Conservation (phyloP, 2,113 vertebrate species). For the Brienomyrus longianalis region DNA sequence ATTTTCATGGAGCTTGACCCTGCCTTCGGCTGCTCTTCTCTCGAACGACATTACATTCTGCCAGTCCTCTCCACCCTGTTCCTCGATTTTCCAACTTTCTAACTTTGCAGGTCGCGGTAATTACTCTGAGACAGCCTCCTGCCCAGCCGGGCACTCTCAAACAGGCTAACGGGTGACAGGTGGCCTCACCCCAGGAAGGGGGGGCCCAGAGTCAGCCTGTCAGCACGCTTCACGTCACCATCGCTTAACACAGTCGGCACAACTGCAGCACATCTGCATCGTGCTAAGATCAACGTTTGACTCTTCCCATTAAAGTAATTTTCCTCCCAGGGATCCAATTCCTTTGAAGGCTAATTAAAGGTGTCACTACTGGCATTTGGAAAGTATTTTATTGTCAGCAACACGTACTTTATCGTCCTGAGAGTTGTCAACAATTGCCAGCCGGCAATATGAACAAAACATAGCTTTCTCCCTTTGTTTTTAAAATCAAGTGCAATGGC, state of each 20-base stretch:
- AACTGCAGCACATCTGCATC: slow-evolving; percentile 15
- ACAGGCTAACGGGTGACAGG: slow-evolving; percentile 35
- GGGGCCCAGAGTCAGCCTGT: slow-evolving; percentile 17
- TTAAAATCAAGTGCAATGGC: neutral
- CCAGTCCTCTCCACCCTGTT: neutral
- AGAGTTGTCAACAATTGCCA: neutral
- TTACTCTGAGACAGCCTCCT: neutral
- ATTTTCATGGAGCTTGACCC: neutral
- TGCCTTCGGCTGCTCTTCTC: neutral
- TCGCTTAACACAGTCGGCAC: slow-evolving; percentile 27
- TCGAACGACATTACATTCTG: neutral
- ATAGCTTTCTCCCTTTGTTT: neutral
- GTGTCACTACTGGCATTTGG: slow-evolving; percentile 9
- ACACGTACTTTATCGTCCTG: neutral
- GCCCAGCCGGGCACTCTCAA: neutral
- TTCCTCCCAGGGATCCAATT: slow-evolving; percentile 11
- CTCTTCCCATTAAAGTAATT: slow-evolving; percentile 6
- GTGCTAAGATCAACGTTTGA: neutral
- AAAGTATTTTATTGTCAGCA: slow-evolving; percentile 1
- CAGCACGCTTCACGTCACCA: slow-evolving; percentile 32
- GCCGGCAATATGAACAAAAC: neutral
- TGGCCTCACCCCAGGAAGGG: slow-evolving; percentile 30
- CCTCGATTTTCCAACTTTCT: neutral
- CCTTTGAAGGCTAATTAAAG: slow-evolving; percentile 18
- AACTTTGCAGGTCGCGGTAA: neutral